Evolutionary conservation across 1,140 invertebrate species (phyloP), one percentile per base, ranked within the genome.

Genomic region (Grapholita molesta): DNA sequence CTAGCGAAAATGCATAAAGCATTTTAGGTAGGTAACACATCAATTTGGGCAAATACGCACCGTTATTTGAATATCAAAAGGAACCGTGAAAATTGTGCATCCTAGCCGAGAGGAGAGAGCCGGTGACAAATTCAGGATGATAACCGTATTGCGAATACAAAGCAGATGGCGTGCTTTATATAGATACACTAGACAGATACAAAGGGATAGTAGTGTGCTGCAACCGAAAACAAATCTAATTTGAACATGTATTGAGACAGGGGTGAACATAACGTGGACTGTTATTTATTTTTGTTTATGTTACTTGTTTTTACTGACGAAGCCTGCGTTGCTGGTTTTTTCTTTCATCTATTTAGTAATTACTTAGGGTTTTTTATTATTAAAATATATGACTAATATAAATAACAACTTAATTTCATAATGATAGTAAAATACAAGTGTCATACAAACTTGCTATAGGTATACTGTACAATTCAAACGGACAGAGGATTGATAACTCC

Each of bases 211-310:
- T 28, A 24, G 21, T 23, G 38, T 76, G 70, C 71, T 70, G 75
- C 74, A 79, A 66, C 80, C 79, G 71, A 80, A 80, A 61, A 74
- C 67, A 66, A 83, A 87, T 87, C 82, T 81, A 85, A 87, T 87
- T 87, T 84, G 79, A 84, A 79, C 80, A 80, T 75, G 78, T 80
- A 82, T 80, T 78, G 74, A 74, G 74, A 69, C n/a, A 38, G 64
- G 55, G 32, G 67, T 61, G 72, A 38, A 70, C 70, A 32, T 72
- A 70, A 68, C 52, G 21, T 48, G 42, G 42, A 48, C 7, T 48
- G 7, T 15, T 21, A 48, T 12, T 21, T 48, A 21, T 48, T 21
- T 4, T 21, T 48, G 21, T 48, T n/a, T 66, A 72, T 53, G 23
- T 65, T 66, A 23, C 61, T 61, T 65, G 64, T 52, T 52, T n/a